Percentiles rank a stretch among this genome's conserved stretches.
phyloP scores from a whole-genome alignment of 2,888 invertebrate genomes.

The Agapetus fuscipes region DNA sequence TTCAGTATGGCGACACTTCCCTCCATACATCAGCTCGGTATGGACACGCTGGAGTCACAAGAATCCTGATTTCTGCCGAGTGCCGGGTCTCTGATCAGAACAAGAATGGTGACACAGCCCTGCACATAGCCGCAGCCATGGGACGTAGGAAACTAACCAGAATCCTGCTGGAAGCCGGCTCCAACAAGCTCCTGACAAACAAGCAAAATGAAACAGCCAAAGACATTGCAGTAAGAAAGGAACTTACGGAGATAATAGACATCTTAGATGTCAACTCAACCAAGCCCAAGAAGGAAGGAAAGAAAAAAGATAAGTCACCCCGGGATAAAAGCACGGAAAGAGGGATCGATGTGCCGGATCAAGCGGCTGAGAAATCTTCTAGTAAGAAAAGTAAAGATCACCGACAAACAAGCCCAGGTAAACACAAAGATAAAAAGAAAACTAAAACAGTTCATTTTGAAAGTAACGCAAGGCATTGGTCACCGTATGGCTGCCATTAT shows the following conservation, averaged over 20 bases:
- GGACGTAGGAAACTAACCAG: conserved; percentile 83
- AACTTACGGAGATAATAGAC: conserved; percentile 70
- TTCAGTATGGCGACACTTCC: conserved; percentile 88
- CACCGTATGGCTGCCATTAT: conserved; percentile 87
- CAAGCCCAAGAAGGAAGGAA: conserved; percentile 33
- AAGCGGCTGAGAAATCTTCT: conserved; percentile 29
- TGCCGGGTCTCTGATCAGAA: conserved; percentile 83
- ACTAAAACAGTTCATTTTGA: conserved; percentile 50
- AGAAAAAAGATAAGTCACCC: conserved; percentile 30
- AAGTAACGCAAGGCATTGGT: conserved; percentile 53
- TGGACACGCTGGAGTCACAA: conserved; percentile 91
- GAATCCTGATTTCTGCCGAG: conserved; percentile 85
- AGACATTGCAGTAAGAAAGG: conserved; percentile 84
- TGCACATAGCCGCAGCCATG: conserved; percentile 93
- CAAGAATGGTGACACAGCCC: conserved; percentile 90
- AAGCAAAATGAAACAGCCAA: conserved; percentile 84
- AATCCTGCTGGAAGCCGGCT: conserved; percentile 80
- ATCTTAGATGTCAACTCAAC: conserved; percentile 56
- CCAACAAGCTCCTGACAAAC: conserved; percentile 56
- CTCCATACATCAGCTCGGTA: conserved; percentile 92
- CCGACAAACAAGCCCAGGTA: conserved; percentile 27
- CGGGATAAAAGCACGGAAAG: conserved; percentile 45
- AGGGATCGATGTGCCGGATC: conserved; percentile 44
- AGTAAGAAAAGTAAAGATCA: conserved; percentile 29
- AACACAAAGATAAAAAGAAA: conserved; percentile 39